Evolutionary conservation across 1,140 invertebrate genomes (phyloP), one percentile per base, ranked within the genome.

Genomic region (Phocides pigmalion): DNA sequence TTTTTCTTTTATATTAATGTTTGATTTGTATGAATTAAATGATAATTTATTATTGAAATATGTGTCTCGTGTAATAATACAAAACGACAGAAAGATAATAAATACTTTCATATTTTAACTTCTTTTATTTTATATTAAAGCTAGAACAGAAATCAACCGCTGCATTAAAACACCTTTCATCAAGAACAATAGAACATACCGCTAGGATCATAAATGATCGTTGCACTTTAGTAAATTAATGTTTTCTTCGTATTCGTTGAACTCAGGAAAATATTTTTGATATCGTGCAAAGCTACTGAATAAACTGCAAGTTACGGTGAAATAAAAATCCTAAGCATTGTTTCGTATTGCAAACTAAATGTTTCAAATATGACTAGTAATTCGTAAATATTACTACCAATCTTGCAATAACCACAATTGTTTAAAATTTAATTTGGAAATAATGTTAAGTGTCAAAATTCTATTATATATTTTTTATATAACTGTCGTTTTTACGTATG

Each of bases 171-270:
- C 50, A 53, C 28, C 16, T 53, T 53, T 53, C 32, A 53, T 37
- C 5, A 9, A 53, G 8, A 53, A 54, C 50, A 54, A 54, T 54
- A n/a, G 19, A 54, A 54, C n/a, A 54, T 54, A 41, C 50, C 35
- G 19, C 50, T 39, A 14, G 35, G 17, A 20, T 54, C 35, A 37
- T 37, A 54, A 54, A 37, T 39, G 50, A 53, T 54, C 50, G 50
- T 54, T 41, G 50, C 50, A 54, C 50, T 54, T 54, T 54, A 41
- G 35, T 12, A 54, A 54, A 54, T 54, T 41, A 54, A 54, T 54
- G 35, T 22, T 54, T 54, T 54, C 50, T 54, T 41, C 50, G 35
- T 54, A 54, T 39, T 54, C 19, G 15, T 50, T 17, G 50, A 41
- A 22, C n/a, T 22, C 19, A 4, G 35, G 17, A 41, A 54, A 54